These are phyloP conservation scores for Drosophila cognata DNA, from an alignment of 2,888 invertebrate species.

Conservation along the genomic window DNA sequence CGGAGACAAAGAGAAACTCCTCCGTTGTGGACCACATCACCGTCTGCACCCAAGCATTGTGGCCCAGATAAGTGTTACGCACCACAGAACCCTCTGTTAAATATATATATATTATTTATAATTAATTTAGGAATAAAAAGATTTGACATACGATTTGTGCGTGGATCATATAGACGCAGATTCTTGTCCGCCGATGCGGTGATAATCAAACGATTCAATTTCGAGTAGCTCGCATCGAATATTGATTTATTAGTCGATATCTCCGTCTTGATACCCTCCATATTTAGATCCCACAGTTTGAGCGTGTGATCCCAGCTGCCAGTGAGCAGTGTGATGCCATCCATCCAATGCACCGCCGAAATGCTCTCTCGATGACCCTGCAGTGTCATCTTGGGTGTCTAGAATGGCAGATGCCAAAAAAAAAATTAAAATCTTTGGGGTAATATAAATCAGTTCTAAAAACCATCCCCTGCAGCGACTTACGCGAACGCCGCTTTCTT, in stretches of 20 bases:
- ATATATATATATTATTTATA: background rate
- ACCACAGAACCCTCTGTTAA: constrained; percentile 93
- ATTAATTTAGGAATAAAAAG: background rate
- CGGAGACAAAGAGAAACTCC: constrained; percentile 95
- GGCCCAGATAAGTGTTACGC: constrained; percentile 93
- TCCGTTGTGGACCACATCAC: constrained; percentile 94
- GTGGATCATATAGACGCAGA: constrained; percentile 95
- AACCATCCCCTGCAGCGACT: background rate
- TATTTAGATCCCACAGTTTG: constrained; percentile 96
- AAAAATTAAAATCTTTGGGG: background rate
- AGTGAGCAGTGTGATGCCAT: constrained; percentile 91
- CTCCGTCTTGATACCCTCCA: constrained; percentile 93
- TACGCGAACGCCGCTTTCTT: constrained; percentile 86
- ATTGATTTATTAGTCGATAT: constrained; percentile 96
- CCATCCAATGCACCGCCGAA: constrained; percentile 93
- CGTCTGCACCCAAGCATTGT: constrained; percentile 96
- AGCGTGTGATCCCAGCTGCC: constrained; percentile 98
- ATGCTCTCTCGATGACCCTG: constrained; percentile 97
- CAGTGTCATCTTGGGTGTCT: constrained; percentile 94
- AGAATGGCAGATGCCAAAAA: constrained; percentile 7
- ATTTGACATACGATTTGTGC: constrained; percentile 90
- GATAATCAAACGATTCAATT: constrained; percentile 89
- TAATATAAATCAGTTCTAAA: background rate
- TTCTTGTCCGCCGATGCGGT: constrained; percentile 96
- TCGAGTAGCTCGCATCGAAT: constrained; percentile 94